These are phyloP conservation scores for Drosophila nebulosa DNA, from an alignment of 1,140 invertebrate species.

Conservation along the genomic window DNA sequence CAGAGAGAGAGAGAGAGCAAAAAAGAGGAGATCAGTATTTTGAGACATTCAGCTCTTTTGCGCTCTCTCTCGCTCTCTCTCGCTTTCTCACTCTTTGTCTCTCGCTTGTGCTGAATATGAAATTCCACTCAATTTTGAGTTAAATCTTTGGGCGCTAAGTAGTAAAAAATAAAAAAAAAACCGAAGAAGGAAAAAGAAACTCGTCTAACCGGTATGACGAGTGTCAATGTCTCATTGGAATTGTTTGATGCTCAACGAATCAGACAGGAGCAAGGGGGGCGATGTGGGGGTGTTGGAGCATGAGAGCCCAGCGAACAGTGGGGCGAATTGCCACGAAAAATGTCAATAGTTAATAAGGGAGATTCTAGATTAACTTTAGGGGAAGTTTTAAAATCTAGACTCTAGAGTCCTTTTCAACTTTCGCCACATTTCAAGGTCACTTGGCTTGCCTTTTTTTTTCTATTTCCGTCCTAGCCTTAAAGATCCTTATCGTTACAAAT, in stretches of 20 bases:
- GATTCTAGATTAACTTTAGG: too few relatives aligned
- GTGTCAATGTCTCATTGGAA: slow-evolving; percentile 78
- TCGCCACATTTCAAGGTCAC: too few relatives aligned
- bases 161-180: slow-evolving; percentile 3
- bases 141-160: slow-evolving; percentile 16
- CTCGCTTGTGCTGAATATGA: slow-evolving; percentile 53
- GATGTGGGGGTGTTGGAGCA: slow-evolving; percentile 16
- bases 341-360: not conserved
- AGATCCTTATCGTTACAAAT: not conserved
- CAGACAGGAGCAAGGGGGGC: slow-evolving; percentile 49
- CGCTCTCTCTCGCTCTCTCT: slow-evolving; percentile 3
- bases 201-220: slow-evolving; percentile 74
- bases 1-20: too few relatives aligned
- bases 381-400: too few relatives aligned
- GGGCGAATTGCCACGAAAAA: too few relatives aligned
- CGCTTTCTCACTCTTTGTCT: not conserved
- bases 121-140: slow-evolving; percentile 43
- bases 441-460: not conserved
- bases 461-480: not conserved
- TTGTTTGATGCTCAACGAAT: slow-evolving; percentile 73
- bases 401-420: too few relatives aligned
- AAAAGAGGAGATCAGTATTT: slow-evolving; percentile 37
- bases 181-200: slow-evolving; percentile 28
- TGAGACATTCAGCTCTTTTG: slow-evolving; percentile 44
- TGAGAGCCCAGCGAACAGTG: slow-evolving; percentile 35